A percentile compares a stretch with the other conserved stretches of the same genome.
Conservation (phyloP, 2,888 invertebrate species). For the Colletes collaris region DNA sequence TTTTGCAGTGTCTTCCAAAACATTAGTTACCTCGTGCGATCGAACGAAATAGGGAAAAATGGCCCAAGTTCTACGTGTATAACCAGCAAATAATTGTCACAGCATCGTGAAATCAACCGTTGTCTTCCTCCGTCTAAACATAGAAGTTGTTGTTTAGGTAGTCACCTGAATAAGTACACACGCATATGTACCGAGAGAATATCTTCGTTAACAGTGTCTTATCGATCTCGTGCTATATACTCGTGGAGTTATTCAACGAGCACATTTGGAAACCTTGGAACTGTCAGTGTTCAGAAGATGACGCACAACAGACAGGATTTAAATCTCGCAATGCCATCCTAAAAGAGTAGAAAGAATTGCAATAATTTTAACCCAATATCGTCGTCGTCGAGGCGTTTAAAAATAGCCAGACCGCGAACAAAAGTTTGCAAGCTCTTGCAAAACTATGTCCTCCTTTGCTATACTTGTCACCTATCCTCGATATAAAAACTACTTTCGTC, state of each 20-base stretch:
- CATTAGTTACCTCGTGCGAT: conserved; percentile 1
- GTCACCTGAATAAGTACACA: not conserved
- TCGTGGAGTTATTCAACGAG: not conserved
- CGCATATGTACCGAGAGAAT: not conserved
- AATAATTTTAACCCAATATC: not conserved
- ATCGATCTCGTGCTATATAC: conserved; percentile 33
- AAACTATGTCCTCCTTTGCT: not conserved
- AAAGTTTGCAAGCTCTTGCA: not conserved
- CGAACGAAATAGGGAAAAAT: not conserved
- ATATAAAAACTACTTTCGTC: not conserved
- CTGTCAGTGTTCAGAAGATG: not conserved
- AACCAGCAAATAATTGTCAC: conserved; percentile 2
- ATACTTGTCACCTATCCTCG: not conserved
- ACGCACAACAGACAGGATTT: not conserved
- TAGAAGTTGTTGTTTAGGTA: conserved; percentile 24
- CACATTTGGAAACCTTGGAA: conserved; percentile 7
- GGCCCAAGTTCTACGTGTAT: not conserved
- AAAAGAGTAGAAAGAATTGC: not conserved
- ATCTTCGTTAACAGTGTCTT: conserved; percentile 43
- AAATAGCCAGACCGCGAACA: conserved; percentile 42
- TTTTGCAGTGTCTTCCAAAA: conserved; percentile 62
- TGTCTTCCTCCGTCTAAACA: conserved; percentile 58
- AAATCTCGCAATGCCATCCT: not conserved
- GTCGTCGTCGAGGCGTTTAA: not conserved
- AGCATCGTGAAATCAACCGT: conserved; percentile 39